Conservation (phyloP, 2,888 invertebrate species). For the Eristalis pertinax region DNA sequence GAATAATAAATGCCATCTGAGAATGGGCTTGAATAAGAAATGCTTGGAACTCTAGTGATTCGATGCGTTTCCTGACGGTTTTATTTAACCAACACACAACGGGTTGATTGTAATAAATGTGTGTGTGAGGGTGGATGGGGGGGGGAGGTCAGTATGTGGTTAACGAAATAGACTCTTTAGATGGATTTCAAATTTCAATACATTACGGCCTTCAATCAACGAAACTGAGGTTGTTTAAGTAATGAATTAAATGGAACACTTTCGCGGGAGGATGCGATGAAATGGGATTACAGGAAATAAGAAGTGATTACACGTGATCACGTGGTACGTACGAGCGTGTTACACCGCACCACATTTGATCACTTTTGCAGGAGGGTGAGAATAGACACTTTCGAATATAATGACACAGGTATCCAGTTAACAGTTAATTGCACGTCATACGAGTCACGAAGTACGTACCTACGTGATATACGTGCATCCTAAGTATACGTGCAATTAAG, state of each 20-base stretch:
- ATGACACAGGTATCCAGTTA: too few species aligned
- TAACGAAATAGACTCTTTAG: background rate
- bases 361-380: too few species aligned
- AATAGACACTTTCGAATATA: too few species aligned
- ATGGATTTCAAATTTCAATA: background rate
- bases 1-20: conserved; percentile 39
- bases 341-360: too few species aligned
- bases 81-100: background rate
- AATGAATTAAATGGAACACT: background rate
- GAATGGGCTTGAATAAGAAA: background rate
- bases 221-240: background rate
- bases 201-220: background rate
- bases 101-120: background rate
- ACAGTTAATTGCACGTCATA: too few species aligned
- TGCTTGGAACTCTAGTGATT: conserved; percentile 10
- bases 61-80: background rate
- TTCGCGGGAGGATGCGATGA: background rate
- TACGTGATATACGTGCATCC: too few species aligned
- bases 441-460: too few species aligned
- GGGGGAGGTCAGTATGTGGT: too few species aligned
- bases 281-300: too few species aligned
- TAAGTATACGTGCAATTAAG: too few species aligned
- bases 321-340: too few species aligned
- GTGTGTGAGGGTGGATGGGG: too few species aligned
- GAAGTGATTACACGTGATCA: background rate